Base-by-base conservation (phyloP, 2,888 invertebrate genomes). In the Ceriagrion tenellum region DNA sequence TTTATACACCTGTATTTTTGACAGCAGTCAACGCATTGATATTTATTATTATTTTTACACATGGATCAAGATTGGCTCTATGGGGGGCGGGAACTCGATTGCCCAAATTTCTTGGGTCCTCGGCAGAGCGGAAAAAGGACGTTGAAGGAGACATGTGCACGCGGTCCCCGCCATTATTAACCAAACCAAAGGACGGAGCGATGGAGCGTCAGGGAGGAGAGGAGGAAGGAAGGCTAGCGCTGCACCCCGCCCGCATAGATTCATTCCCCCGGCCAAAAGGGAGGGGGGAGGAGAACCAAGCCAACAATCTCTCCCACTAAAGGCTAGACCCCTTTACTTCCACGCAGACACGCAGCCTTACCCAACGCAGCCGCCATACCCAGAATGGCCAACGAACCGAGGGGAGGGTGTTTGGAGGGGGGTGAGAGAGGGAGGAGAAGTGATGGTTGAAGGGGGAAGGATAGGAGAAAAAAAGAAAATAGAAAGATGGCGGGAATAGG, bases 321-420 rank as follows among this genome's bases (percentile, higher is more conserved):
- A 20, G 59, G 59, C 59, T 59, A 59, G 81, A 81, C 81, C 81
- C 81, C 81, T 35, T 81, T 81, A 0, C 81, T 35, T 81, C 81
- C 81, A n/a, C 69, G n/a, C 69, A n/a, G 20, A 69, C 30, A 30
- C 30, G n/a, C 91, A 47, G 12, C 55, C 55, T 35, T 23, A 12
- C 55, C 12, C 69, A n/a, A n/a, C n/a, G n/a, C 35, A 30, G 55
- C 63, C 55, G 93, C 93, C 93, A 93, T 93, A 35, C 93, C 93
- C 69, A 93, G 93, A 93, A 93, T 93, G 93, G 93, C 93, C 93
- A 93, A 93, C 93, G 69, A 93, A 69, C 93, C 35, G 69, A 47
- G 47, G 63, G 91, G 35, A 47, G 93, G 93, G 30, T 47, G 47
- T 35, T 16, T 35, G 89, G 12, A 40, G 40, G 88, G 88, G 40